Evolutionary conservation across 2,888 invertebrate genomes (phyloP), one percentile per base, ranked within the genome.

Genomic region (Drosophila subsilvestris): DNA sequence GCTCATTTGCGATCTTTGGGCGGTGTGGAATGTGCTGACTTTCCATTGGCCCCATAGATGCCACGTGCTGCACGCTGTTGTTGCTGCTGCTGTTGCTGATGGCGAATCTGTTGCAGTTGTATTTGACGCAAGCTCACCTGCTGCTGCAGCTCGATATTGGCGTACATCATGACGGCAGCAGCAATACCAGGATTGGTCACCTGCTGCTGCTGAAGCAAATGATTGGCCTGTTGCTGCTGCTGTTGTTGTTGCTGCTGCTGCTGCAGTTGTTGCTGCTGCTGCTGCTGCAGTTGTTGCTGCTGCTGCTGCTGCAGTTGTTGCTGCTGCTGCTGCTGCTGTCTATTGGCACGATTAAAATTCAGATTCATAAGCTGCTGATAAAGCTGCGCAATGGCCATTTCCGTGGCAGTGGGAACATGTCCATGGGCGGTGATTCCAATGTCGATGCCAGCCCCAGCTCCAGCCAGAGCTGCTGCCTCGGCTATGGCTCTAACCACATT

Each of bases 11-110:
- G 37, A 20, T 29, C 14, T 32, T 22, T 44, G 1, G 54, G 9
- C 10, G 18, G 18, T 10, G 22, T 2, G 29, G 43, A 14, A 7
- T 18, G 5, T 2, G 47, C 29, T 10, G 10, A 51, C 20, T 68
- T 68, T 4, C 51, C 51, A 8, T 44, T 72, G 20, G 51, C 49
- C 5, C 86, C 86, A 29, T 66, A 86, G 14, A 81, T 74, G 69
- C 44, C 75, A 7, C 85, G 70, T 2, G 68, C 62, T n/a, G 54
- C 14, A n/a, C 74, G 71, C 0, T 56, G 47, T 8, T 70, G 69
- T 32, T 55, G 67, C 2, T 65, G 67, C 12, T 66, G 67, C 8
- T 57, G 58, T 4, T 59, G 62, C 9, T 59, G 70, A 17, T 71
- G 79, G 14, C 58, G 63, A 4, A 54, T 22, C 48, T 69, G 54